Evolutionary conservation across 1,140 invertebrate species (phyloP), one percentile per base, ranked within the genome.

Genomic region (Liolophura sinensis): DNA sequence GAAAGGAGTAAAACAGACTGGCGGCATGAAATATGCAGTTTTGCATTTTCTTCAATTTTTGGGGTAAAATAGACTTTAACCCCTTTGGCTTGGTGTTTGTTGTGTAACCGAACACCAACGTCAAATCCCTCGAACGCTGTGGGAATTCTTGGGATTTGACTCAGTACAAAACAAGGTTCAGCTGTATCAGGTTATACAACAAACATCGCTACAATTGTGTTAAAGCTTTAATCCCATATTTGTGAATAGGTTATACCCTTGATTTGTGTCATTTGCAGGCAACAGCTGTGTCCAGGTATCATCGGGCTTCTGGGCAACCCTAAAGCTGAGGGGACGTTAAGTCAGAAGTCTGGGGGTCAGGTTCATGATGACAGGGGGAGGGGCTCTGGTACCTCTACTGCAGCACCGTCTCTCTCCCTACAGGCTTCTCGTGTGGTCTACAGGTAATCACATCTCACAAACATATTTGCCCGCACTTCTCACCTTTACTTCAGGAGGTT

Each of bases 211-310:
- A 40, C 31, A 40, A 56, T 18, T 40, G 27, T 40, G 52, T 56
- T 54, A 7, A 24, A 57, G 31, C 18, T 27, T 57, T n/a, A n/a
- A 47, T 40, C 18, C 22, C 15, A 47, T 51, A 51, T 27, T 11
- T 46, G 24, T 64, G 0, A 46, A 20, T 48, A 50, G 15, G 18
- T 25, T 52, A 6, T 20, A 27, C 47, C 12, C n/a, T 62, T 70
- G 15, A 31, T 60, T 58, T 46, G 25, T 24, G 7, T n/a, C 22
- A 58, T 71, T 73, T 1, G n/a, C 61, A 84, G 95, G 95, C 93
- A 96, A 81, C 91, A 94, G 73, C 91, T 97, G 72, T 96, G 93
- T 77, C 94, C 95, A 0, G 90, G 91, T 4, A 85, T 97, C 64
- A 92, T 96, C 57, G 91, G 92, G 0, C 90, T 96, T 62, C 86